A percentile compares a stretch with the other conserved stretches of the same genome.
Evolutionary conservation across 2,113 vertebrate species (phyloP).

Genomic region (Sakesphorus luctuosus): DNA sequence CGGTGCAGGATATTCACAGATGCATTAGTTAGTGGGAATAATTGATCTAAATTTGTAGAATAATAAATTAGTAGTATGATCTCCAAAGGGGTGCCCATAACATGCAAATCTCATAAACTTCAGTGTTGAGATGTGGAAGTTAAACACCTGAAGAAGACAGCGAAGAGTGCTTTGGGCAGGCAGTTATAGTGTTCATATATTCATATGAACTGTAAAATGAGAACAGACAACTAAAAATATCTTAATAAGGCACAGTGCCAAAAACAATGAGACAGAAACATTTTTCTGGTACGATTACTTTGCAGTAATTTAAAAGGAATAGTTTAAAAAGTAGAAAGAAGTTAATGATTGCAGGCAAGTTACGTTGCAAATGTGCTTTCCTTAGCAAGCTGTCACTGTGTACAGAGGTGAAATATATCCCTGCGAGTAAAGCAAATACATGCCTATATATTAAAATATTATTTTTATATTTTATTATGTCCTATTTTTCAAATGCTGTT

Average conservation of each 20-base stretch:
- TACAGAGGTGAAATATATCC: constrained; percentile 62
- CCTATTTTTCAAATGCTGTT: constrained; percentile 68
- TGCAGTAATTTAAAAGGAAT: constrained; percentile 46
- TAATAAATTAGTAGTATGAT: not conserved
- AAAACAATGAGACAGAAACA: constrained; percentile 36
- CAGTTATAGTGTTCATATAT: not conserved
- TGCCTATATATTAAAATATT: constrained; percentile 72
- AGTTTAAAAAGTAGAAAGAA: constrained; percentile 22
- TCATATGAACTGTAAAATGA: constrained; percentile 20
- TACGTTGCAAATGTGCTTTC: constrained; percentile 30
- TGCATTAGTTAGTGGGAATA: not conserved
- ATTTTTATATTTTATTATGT: constrained; percentile 70
- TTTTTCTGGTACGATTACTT: constrained; percentile 38
- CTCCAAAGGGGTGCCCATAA: not conserved
- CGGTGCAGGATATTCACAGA: not conserved
- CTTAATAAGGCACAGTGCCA: constrained; percentile 9
- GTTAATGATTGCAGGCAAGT: constrained; percentile 49
- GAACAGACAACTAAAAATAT: constrained; percentile 10
- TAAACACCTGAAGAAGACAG: constrained; percentile 20
- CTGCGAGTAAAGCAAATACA: constrained; percentile 45
- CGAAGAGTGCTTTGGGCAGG: not conserved
- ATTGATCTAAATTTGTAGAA: not conserved
- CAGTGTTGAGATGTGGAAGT: not conserved
- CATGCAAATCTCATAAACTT: not conserved
- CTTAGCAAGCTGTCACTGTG: constrained; percentile 32